phyloP scores from a whole-genome alignment of 2,797 vertebrate species.

The Mormyrops attenuatus region DNA sequence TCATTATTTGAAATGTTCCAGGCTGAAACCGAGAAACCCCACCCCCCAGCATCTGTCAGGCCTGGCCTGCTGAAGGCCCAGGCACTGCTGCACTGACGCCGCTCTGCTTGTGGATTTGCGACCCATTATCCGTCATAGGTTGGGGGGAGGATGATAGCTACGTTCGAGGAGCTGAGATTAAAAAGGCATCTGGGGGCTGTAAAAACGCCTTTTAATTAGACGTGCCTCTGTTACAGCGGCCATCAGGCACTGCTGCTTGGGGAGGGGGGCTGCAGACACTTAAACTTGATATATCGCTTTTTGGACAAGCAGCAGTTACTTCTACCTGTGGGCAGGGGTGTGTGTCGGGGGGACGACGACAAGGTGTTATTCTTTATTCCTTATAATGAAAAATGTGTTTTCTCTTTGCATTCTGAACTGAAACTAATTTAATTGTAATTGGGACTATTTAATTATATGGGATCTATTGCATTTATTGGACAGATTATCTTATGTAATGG shows the following conservation, averaged over 20 bases:
- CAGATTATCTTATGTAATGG: constrained; percentile 59
- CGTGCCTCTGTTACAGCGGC: constrained; percentile 34
- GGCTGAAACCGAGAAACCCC: background rate
- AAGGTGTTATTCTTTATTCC: constrained; percentile 27
- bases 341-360: constrained; percentile 29
- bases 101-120: background rate
- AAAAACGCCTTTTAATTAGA: constrained; percentile 60
- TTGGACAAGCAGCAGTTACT: constrained; percentile 9
- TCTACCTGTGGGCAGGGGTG: background rate
- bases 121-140: background rate
- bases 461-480: constrained; percentile 56
- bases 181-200: constrained; percentile 55
- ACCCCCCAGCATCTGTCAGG: background rate
- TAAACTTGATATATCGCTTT: constrained; percentile 33
- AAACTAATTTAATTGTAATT: constrained; percentile 59
- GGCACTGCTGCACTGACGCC: background rate
- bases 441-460: constrained; percentile 58
- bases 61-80: background rate
- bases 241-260: constrained; percentile 44
- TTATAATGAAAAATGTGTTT: background rate
- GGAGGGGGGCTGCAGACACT: constrained; percentile 26
- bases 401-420: constrained; percentile 23
- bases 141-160: constrained; percentile 32
- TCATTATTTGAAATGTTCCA: background rate
- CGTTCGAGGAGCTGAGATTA: constrained; percentile 53